phyloP scores from a whole-genome alignment of 2,113 vertebrate species.

The Carollia perspicillata region DNA sequence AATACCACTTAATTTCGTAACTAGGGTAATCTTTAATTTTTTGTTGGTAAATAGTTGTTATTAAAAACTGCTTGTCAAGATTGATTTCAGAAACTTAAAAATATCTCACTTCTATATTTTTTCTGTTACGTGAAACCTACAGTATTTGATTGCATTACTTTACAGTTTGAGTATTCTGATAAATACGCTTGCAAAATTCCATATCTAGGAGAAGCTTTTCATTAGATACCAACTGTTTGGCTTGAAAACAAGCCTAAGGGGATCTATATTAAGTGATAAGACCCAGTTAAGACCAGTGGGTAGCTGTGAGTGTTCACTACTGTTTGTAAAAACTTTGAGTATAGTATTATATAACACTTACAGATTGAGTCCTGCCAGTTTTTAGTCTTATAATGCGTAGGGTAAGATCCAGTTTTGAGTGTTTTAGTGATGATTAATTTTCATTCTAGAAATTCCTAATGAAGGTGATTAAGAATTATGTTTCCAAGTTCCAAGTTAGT shows the following conservation, averaged over 20 bases:
- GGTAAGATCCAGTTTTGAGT: conserved; percentile 13
- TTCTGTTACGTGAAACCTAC: background rate
- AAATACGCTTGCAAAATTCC: background rate
- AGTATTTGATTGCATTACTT: conserved; percentile 23
- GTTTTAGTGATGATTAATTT: conserved; percentile 39
- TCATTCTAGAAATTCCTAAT: conserved; percentile 39
- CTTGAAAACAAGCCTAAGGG: background rate
- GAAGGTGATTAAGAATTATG: conserved; percentile 34
- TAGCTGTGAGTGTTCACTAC: background rate
- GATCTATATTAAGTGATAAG: background rate
- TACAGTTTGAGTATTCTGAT: conserved; percentile 15
- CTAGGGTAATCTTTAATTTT: conserved; percentile 2
- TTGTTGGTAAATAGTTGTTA: background rate
- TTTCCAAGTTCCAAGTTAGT: conserved; percentile 35
- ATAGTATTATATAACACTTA: conserved; percentile 1
- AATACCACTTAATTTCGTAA: background rate
- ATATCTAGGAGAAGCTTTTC: background rate
- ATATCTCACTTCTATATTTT: conserved; percentile 17
- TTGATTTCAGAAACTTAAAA: background rate
- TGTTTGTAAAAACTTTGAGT: background rate
- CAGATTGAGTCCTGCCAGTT: background rate
- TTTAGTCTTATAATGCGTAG: background rate
- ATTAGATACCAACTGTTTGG: conserved; percentile 3
- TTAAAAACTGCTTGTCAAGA: background rate
- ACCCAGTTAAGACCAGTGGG: background rate